phyloP scores from a whole-genome alignment of 2,113 vertebrate genomes.

The Pteruthius melanotis region DNA sequence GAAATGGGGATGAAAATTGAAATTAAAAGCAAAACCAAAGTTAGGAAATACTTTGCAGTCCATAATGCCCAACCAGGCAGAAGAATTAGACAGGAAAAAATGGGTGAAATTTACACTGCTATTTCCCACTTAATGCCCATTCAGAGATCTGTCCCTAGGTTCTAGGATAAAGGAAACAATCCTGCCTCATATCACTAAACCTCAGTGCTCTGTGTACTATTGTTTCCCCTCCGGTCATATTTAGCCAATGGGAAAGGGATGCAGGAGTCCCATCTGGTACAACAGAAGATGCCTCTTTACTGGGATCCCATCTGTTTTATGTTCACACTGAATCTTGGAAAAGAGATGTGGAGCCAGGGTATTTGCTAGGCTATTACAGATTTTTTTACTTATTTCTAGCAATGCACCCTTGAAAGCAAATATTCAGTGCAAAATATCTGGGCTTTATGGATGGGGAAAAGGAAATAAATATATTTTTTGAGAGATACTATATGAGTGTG shows the following conservation, averaged over 20 bases:
- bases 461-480: background rate
- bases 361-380: constrained; percentile 13
- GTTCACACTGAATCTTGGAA: constrained; percentile 48
- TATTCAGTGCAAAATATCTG: background rate
- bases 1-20: background rate
- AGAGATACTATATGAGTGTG: background rate
- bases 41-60: background rate
- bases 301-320: constrained; percentile 39
- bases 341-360: background rate
- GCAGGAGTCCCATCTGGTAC: constrained; percentile 22
- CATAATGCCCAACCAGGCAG: background rate
- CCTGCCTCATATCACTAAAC: background rate
- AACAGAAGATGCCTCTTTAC: constrained; percentile 20
- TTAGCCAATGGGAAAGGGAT: background rate
- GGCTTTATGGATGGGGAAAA: background rate
- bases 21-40: background rate
- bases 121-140: background rate
- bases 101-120: background rate
- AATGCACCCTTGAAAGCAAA: constrained; percentile 24
- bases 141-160: background rate
- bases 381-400: constrained; percentile 44
- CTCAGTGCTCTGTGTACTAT: background rate
- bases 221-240: background rate
- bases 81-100: background rate
- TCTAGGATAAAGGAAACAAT: background rate